phyloP scores from a whole-genome alignment of 2,113 vertebrate species.

The Corapipo altera region DNA sequence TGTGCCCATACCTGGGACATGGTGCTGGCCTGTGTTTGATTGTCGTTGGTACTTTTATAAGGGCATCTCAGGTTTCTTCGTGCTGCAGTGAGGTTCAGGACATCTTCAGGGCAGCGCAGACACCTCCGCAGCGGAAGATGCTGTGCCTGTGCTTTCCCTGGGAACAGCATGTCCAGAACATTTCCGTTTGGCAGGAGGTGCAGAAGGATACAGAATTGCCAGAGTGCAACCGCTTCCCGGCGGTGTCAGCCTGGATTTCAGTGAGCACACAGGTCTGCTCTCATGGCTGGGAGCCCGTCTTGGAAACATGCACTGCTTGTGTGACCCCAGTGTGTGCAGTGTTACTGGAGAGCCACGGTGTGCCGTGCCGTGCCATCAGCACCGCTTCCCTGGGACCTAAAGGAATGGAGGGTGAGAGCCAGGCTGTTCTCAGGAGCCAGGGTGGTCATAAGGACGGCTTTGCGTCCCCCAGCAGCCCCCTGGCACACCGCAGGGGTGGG shows the following conservation, averaged over 20 bases:
- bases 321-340: accelerated
- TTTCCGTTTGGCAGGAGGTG: neutral
- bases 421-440: neutral
- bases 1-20: accelerated
- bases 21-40: accelerated
- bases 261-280: neutral
- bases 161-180: neutral
- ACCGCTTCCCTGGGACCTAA: accelerated
- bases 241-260: neutral
- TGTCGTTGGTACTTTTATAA: accelerated
- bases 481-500: neutral
- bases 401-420: neutral
- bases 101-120: accelerated
- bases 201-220: neutral
- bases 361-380: neutral
- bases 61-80: neutral
- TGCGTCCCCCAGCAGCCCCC: neutral
- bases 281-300: neutral
- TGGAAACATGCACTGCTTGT: accelerated
- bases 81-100: neutral
- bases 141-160: neutral
- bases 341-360: accelerated
- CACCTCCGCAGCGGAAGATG: neutral
- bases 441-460: neutral
- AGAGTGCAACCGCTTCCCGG: accelerated